Evolutionary conservation across 2,113 vertebrate genomes (phyloP).

Genomic region (Scytalopus superciliaris): DNA sequence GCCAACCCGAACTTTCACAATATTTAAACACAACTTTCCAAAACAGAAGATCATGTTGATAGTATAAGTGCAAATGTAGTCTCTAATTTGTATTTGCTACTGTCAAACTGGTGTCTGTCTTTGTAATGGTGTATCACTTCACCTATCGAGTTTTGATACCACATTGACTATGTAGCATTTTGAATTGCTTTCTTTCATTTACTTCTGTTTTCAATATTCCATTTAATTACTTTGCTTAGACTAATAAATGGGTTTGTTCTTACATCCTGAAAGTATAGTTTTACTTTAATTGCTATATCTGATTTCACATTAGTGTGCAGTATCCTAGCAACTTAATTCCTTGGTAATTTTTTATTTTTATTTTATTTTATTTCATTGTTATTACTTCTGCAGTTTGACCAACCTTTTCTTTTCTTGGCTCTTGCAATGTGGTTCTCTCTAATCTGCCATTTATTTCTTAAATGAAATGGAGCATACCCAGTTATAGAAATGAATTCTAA

Average conservation of each 20-base stretch:
- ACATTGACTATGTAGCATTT: conserved; percentile 37
- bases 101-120: conserved; percentile 53
- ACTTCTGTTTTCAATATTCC: conserved; percentile 70
- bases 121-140: conserved; percentile 47
- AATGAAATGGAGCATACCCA: not conserved
- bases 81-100: conserved; percentile 31
- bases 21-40: not conserved
- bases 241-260: conserved; percentile 73
- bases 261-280: conserved; percentile 63
- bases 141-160: conserved; percentile 43
- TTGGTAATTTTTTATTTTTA: not conserved
- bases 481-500: not conserved
- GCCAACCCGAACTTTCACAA: no score
- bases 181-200: conserved; percentile 61
- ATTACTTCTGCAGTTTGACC: not conserved
- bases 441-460: not conserved
- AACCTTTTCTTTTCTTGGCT: not conserved
- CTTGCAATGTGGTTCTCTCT: not conserved
- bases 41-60: not conserved
- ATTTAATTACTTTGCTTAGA: conserved; percentile 69
- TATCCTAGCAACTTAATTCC: conserved; percentile 74
- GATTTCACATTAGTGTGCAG: conserved; percentile 68
- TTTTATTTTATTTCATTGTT: not conserved
- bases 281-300: conserved; percentile 76
- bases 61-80: not conserved